Evolutionary conservation across 2,888 invertebrate species (phyloP), one percentile per base, ranked within the genome.

Genomic region (Toxonevra muliebris): DNA sequence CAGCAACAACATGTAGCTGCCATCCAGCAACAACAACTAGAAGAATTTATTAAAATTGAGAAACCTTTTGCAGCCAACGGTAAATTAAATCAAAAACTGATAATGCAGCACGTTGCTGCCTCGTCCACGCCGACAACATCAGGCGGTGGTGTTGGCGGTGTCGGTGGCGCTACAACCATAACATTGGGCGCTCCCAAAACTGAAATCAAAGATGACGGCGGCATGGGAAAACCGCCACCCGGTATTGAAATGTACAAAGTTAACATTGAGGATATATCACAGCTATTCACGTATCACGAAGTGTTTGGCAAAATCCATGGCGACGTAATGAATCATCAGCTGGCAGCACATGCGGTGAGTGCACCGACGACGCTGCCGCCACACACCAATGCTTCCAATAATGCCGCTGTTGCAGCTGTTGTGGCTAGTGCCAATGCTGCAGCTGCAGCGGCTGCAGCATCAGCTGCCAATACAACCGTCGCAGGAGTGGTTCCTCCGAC

Each of bases 221-320:
- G 71, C 20, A 71, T 70, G 43, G 73, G 74, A 5, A 89, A 85
- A 87, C 77, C 82, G 57, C 80, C 89, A 3, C 85, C 90, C 66
- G 88, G 88, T 66, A 87, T 88, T 54, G 87, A 90, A 92, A 93
- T 87, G 90, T 93, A 73, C 92, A 93, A 83, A 92, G 91, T 80
- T 69, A 92, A 93, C 81, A 93, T 94, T 9, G 94, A 94, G 82
- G 94, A 94, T 79, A 88, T 94, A 65, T 94, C 93, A 74, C 94
- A 94, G 79, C 86, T 94, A 74, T 86, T 94, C 72, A 93, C 93
- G 52, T 94, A 94, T 85, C 94, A 94, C 80, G 94, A 94, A 85
- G 94, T 94, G 55, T 94, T 92, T 80, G 92, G 91, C 41, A 91
- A 91, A 79, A 84, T 92, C 62, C 85, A 85, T 69, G 83, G 85